Base-by-base conservation (phyloP, 2,113 vertebrate species). In the Chloebia gouldiae region DNA sequence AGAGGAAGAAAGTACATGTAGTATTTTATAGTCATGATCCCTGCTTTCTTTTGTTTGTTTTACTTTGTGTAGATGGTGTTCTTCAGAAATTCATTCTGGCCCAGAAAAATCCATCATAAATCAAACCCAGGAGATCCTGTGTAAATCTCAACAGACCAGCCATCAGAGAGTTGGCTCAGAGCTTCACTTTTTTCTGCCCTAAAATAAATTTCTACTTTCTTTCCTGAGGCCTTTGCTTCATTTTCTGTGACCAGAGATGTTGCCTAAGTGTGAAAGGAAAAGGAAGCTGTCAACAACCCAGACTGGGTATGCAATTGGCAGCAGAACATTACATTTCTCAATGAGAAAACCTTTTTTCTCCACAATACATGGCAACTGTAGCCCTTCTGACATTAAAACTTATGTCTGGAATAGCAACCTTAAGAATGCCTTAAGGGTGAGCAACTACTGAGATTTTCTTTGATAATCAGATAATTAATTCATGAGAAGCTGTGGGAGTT, bases 251-350 rank as follows among this genome's bases (percentile, higher is more conserved):
- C 65, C 56, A 91, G 44, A 81, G 72, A 54, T 68, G 40, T 79
- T 95, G 81, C 61, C 70, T 87, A 89, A 92, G 73, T 71, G 42
- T 84, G 84, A 94, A 91, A 81, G 60, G 42, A 94, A 92, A 86
- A 90, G 69, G 47, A 94, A 94, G 50, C 60, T 86, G 86, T 93
- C 77, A 92, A 12, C 56, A 93, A 2, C 35, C 91, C 51, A 60
- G 69, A n/a, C 42, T 72, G 25, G 83, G 69, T 84, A 71, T 76
- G n/a, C 45, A 83, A 78, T 6, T 84, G 80, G 56, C 77, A 94
- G 40, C n/a, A 92, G 69, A 83, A 59, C 19, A 27, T 47, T 71
- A 51, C 17, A 54, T 61, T 90, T 83, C 73, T 81, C 31, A 84
- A 91, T 45, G 10, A 13, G 30, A 65, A 81, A 81, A 2, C 15